These are phyloP conservation scores for Drusus annulatus DNA, from an alignment of 1,140 invertebrate species.

Conservation along the genomic window DNA sequence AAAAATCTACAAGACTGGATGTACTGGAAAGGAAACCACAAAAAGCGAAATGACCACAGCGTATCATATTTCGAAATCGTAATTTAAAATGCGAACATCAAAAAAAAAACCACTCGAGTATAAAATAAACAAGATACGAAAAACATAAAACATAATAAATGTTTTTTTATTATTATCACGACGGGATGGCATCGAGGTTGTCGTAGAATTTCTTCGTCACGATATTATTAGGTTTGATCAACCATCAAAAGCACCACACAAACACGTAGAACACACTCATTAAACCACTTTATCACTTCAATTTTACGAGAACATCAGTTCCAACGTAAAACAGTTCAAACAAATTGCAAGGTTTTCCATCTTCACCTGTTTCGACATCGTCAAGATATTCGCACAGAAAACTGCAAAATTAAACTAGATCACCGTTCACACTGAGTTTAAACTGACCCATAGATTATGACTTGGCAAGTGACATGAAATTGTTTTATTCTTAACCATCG, in stretches of 20 bases:
- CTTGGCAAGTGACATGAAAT: no score
- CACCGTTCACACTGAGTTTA: no score
- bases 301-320: neutral
- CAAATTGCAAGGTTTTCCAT: neutral
- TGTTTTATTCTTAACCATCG: no score
- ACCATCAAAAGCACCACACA: neutral
- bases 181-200: neutral
- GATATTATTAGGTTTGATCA: neutral
- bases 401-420: no score
- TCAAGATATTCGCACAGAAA: no score
- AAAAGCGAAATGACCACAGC: neutral
- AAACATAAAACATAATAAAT: no score
- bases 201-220: conserved; percentile 7
- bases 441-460: no score
- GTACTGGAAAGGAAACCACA: conserved; percentile 29
- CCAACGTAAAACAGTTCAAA: neutral
- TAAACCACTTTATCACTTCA: neutral
- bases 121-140: neutral
- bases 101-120: no score
- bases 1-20: neutral
- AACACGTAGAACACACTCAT: neutral
- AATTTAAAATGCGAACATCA: neutral
- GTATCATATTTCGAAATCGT: conserved; percentile 22
- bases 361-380: no score
- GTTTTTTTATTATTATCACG: no score